phyloP scores from a whole-genome alignment of 2,113 vertebrate genomes.

The Polyodon spathula region DNA sequence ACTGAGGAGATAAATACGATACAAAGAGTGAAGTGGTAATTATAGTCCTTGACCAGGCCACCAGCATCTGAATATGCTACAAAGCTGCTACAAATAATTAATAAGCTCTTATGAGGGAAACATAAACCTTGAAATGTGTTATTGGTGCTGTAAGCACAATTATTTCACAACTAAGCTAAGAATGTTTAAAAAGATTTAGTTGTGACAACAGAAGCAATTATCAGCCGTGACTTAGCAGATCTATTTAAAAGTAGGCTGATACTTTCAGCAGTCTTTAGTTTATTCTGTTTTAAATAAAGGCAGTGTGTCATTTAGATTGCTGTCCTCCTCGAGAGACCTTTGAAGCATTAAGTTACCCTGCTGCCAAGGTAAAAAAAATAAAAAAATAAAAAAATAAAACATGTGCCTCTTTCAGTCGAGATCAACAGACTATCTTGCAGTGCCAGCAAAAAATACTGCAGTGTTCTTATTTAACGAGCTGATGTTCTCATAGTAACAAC shows the following conservation, averaged over 20 bases:
- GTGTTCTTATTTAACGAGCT: constrained; percentile 53
- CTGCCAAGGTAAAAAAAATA: constrained; percentile 35
- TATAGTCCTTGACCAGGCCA: constrained; percentile 91
- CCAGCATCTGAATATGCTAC: constrained; percentile 87
- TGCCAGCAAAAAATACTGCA: constrained; percentile 44
- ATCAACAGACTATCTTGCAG: constrained; percentile 23
- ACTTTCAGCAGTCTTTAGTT: constrained; percentile 15
- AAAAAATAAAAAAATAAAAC: constrained; percentile 23
- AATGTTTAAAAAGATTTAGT: constrained; percentile 17
- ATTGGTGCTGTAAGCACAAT: constrained; percentile 51
- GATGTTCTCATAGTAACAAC: constrained; percentile 33
- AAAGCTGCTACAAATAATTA: constrained; percentile 97
- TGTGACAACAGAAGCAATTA: background rate
- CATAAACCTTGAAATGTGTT: constrained; percentile 63
- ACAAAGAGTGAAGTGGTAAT: constrained; percentile 87
- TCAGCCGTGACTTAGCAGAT: background rate
- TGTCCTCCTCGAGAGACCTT: constrained; percentile 38
- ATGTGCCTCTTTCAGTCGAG: too few relatives aligned
- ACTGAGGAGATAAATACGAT: constrained; percentile 83
- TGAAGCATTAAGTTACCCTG: constrained; percentile 38
- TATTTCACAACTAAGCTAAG: constrained; percentile 22
- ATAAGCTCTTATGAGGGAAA: constrained; percentile 84
- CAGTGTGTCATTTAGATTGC: constrained; percentile 17
- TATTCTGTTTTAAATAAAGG: constrained; percentile 26
- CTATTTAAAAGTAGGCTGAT: background rate